Base-by-base conservation (phyloP, 2,888 invertebrate species). In the Esperia sulphurella region DNA sequence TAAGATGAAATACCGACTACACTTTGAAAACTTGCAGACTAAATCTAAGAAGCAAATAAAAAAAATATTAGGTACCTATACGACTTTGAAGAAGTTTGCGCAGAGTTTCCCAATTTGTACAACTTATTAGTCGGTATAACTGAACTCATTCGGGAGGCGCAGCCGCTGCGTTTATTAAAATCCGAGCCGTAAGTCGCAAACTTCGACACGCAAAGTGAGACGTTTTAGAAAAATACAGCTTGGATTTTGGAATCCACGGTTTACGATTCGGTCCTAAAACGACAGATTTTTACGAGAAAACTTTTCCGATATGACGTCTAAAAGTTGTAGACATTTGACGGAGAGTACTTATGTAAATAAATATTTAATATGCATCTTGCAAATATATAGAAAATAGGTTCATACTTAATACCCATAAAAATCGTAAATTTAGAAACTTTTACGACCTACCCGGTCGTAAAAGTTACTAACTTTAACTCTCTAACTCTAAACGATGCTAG, bases 221-320 rank as follows among this genome's bases (percentile, higher is more conserved):
- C 70, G 68, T 76, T 76, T 59, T 54, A 58, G 63, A 59, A 73
- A 75, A 75, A 63, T 67, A 59, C 61, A 10, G 62, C 64, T 68
- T 53, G 53, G 68, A 77, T n/a, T n/a, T n/a, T n/a, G n/a, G n/a
- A 75, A 63, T 71, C 66, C 50, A 65, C 66, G 71, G 71, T 75
- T 77, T 77, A 75, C 77, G 72, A 75, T 75, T 75, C 67, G 59
- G 68, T 69, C 60, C 61, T 63, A 68, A 72, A 75, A 79, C 62
- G 60, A 58, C 67, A 71, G 64, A 76, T 76, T 79, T 79, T 83
- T 83, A 82, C 72, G 79, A 78, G 75, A 59, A 71, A 83, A 83
- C 71, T 83, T 83, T 76, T 66, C 68, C 70, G 71, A 75, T 75
- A 70, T 74, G 75, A 75, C 69, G 63, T 64, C 59, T 51, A 49